These are phyloP conservation scores for Papilio gigon DNA, from an alignment of 2,888 invertebrate species.

Conservation along the genomic window DNA sequence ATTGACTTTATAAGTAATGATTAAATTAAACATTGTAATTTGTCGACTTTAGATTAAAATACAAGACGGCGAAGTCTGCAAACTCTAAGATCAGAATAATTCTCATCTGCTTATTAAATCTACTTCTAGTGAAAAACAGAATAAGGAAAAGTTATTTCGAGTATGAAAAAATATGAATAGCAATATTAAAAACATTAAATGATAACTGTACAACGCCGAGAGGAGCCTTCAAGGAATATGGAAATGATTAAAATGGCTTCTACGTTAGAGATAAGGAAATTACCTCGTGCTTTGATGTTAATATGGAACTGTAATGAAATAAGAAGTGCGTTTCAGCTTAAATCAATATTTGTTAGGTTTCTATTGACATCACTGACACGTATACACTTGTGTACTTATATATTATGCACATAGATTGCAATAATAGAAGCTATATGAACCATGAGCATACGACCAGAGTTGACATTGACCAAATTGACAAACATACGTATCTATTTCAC, in stretches of 20 bases:
- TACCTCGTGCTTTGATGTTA: conserved; percentile 9
- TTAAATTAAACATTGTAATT: no score
- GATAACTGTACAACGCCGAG: background rate
- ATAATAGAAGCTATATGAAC: background rate
- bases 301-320: conserved; percentile 16
- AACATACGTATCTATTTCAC: conserved; percentile 34
- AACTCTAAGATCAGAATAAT: no score
- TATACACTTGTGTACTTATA: background rate
- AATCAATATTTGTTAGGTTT: background rate
- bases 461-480: conserved; percentile 35
- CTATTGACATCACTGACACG: background rate
- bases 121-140: background rate
- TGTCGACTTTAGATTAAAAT: no score
- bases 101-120: no score
- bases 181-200: background rate
- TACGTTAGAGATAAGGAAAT: conserved; percentile 11
- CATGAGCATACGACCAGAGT: background rate
- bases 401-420: conserved; percentile 2
- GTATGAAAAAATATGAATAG: background rate
- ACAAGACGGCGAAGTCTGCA: no score
- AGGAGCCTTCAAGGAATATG: conserved; percentile 9
- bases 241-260: conserved; percentile 29
- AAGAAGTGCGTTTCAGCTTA: background rate
- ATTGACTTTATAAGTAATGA: no score
- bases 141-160: background rate